These are phyloP conservation scores for Ochropleura plecta DNA, from an alignment of 2,888 invertebrate genomes.

Conservation along the genomic window DNA sequence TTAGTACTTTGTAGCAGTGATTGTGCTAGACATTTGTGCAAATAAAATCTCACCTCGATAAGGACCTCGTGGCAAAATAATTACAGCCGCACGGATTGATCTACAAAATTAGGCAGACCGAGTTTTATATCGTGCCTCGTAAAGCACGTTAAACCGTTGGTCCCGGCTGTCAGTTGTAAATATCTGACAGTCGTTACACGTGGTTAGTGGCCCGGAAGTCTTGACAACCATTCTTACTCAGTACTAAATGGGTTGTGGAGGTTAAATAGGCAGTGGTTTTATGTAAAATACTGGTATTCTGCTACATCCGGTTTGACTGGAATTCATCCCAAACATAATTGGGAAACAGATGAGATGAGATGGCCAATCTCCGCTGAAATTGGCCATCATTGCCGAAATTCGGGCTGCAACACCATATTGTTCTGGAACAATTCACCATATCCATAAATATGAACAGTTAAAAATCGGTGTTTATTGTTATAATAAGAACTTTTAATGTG, in stretches of 20 bases:
- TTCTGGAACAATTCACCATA: conserved; percentile 21
- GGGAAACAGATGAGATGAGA: neutral
- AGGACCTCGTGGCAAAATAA: neutral
- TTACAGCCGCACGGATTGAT: neutral
- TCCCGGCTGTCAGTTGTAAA: neutral
- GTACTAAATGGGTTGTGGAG: neutral
- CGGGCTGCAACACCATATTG: neutral
- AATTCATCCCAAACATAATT: neutral
- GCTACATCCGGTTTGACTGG: neutral
- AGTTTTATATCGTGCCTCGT: neutral
- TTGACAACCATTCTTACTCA: neutral
- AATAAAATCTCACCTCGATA: neutral
- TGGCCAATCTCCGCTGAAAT: neutral
- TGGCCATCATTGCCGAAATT: neutral
- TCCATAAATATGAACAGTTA: conserved; percentile 6
- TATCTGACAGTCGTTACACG: neutral
- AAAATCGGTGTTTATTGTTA: conserved; percentile 49
- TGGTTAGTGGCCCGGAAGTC: neutral
- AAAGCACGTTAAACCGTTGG: neutral
- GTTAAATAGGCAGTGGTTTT: neutral
- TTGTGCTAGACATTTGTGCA: conserved; percentile 5
- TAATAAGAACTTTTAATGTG: conserved; percentile 36
- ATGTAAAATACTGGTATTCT: neutral
- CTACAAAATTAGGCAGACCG: neutral
- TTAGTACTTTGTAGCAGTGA: neutral